phyloP scores from a whole-genome alignment of 2,113 vertebrate species.

The Noctilio leporinus region DNA sequence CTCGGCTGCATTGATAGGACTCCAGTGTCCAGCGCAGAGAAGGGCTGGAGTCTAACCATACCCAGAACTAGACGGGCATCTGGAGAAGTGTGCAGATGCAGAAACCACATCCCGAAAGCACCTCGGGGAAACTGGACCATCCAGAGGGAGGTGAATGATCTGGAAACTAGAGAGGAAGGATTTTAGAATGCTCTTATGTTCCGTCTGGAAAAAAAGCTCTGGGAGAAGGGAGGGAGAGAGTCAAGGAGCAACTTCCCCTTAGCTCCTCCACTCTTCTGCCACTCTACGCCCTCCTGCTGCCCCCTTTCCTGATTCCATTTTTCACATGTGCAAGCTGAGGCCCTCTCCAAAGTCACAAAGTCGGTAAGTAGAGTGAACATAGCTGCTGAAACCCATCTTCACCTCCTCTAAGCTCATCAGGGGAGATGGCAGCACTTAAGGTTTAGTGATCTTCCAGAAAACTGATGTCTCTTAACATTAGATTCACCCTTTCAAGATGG shows the following conservation, averaged over 20 bases:
- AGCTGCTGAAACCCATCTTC: neutral
- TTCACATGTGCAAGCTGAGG: neutral
- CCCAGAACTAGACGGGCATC: neutral
- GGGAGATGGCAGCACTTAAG: neutral
- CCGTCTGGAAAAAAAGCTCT: neutral
- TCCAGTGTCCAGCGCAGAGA: neutral
- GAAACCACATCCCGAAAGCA: neutral
- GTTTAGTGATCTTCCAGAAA: neutral
- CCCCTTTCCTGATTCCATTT: neutral
- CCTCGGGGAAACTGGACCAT: neutral
- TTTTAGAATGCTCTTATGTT: neutral
- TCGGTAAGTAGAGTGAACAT: neutral
- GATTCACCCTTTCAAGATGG: neutral
- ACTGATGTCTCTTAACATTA: neutral
- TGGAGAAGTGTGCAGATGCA: neutral
- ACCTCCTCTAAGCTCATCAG: neutral
- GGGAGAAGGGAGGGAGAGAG: neutral
- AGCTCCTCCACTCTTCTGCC: neutral
- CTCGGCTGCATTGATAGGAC: neutral
- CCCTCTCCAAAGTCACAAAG: neutral
- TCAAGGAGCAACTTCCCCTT: neutral
- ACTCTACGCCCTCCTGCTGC: neutral
- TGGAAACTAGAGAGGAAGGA: neutral
- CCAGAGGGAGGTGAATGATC: neutral
- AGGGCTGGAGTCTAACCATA: neutral